These are phyloP conservation scores for Micoletzkya japonica DNA, from an alignment of 2,888 invertebrate species.

Conservation along the genomic window DNA sequence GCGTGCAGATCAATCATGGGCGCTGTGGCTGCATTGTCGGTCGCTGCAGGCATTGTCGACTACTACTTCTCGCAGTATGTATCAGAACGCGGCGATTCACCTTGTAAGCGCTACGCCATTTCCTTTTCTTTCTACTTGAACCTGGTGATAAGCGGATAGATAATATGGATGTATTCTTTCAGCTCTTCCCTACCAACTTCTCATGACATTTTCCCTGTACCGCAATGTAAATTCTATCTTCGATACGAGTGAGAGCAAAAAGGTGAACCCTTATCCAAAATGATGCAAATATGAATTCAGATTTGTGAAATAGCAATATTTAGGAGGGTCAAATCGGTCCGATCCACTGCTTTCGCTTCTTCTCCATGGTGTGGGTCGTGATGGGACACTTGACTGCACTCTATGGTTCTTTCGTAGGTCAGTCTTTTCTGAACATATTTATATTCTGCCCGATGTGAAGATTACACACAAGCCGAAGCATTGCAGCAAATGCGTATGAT, in stretches of 20 bases:
- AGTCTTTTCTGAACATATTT: background rate
- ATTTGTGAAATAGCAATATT: background rate
- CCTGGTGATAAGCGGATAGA: background rate
- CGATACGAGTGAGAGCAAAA: background rate
- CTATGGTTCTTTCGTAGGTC: too few relatives aligned
- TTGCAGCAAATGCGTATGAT: conserved; percentile 31
- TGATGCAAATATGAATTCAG: background rate
- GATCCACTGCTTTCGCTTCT: conserved; percentile 23
- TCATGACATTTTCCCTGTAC: conserved; percentile 24
- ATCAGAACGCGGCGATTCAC: background rate
- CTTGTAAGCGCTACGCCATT: background rate
- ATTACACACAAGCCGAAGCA: background rate
- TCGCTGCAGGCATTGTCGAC: background rate
- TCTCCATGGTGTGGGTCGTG: conserved; percentile 22
- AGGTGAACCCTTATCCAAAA: background rate
- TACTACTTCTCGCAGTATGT: background rate
- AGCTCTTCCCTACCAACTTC: conserved; percentile 8
- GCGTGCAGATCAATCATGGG: conserved; percentile 11
- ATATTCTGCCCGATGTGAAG: background rate
- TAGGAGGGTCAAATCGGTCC: conserved; percentile 27
- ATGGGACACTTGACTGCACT: conserved; percentile 2
- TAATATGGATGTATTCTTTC: background rate
- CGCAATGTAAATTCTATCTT: conserved; percentile 19
- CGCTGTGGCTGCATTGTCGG: background rate
- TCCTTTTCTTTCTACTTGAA: background rate